phyloP scores from a whole-genome alignment of 2,113 vertebrate species.

The Etheostoma spectabile region DNA sequence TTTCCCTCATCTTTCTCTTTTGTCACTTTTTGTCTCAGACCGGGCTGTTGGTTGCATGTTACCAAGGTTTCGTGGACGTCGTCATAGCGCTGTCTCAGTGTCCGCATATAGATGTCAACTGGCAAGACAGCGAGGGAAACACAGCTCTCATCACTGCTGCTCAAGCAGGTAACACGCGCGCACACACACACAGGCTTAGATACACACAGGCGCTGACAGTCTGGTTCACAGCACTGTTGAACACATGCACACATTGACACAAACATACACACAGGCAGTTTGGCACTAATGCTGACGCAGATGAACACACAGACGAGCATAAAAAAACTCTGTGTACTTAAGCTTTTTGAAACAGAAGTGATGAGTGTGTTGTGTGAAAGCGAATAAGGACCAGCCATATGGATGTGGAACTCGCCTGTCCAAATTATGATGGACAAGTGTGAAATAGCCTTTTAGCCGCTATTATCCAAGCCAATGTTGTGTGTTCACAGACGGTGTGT shows the following conservation, averaged over 20 bases:
- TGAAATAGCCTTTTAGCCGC: not conserved
- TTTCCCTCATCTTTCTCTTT: not conserved
- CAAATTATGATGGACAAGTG: conserved; percentile 12
- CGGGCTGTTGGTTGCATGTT: conserved; percentile 93
- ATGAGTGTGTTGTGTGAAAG: conserved; percentile 13
- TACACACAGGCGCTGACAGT: not conserved
- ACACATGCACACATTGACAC: conserved; percentile 7
- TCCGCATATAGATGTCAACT: conserved; percentile 94
- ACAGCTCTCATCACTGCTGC: conserved; percentile 94
- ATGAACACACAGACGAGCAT: conserved; percentile 18
- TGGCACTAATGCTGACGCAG: conserved; percentile 35
- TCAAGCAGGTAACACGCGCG: conserved; percentile 89
- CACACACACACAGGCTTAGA: conserved; percentile 4
- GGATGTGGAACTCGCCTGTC: not conserved
- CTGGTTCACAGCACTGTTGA: not conserved
- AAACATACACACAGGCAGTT: conserved; percentile 4
- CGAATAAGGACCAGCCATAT: not conserved
- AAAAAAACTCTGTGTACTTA: not conserved
- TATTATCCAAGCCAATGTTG: not conserved
- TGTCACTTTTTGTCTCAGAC: conserved; percentile 81
- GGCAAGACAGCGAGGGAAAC: conserved; percentile 98
- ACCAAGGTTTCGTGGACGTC: conserved; percentile 94
- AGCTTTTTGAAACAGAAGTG: conserved; percentile 5
- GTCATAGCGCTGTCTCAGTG: conserved; percentile 93
- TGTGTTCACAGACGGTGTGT: not conserved